phyloP scores from a whole-genome alignment of 2,113 vertebrate genomes.

The Myrmophylax atrothorax region DNA sequence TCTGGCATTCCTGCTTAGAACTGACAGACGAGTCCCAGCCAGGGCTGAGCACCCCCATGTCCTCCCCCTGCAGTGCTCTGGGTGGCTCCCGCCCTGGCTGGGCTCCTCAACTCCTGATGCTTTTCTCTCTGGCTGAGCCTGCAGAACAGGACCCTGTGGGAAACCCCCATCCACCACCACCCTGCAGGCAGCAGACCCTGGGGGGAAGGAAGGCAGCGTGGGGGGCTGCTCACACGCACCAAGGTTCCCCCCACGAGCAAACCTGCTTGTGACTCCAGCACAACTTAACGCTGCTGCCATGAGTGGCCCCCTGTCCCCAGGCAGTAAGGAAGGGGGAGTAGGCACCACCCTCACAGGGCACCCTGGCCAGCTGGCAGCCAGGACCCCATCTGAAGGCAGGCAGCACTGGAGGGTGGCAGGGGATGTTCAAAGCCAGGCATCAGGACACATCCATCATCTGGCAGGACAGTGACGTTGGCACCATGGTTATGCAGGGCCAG shows the following conservation, averaged over 20 bases:
- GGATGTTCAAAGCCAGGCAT: fast-evolving
- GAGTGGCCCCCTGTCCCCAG: fast-evolving
- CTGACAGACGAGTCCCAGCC: background rate
- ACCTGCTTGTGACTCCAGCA: fast-evolving
- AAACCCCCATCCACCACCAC: fast-evolving
- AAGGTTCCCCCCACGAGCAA: background rate
- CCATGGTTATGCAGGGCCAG: fast-evolving
- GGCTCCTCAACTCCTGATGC: background rate
- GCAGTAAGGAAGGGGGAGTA: background rate
- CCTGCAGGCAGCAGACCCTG: fast-evolving
- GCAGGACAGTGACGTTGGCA: background rate
- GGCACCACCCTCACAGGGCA: background rate
- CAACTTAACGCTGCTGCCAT: fast-evolving
- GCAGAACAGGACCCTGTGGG: background rate
- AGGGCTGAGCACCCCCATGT: background rate
- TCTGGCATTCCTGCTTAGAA: slow-evolving; percentile 43
- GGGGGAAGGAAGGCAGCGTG: fast-evolving
- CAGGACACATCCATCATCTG: fast-evolving
- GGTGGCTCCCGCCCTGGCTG: background rate
- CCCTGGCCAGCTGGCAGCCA: background rate
- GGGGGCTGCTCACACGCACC: background rate
- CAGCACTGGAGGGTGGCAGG: background rate
- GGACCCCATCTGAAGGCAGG: background rate
- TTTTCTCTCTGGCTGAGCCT: background rate
- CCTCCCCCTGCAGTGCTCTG: background rate